Conservation (phyloP, 2,888 invertebrate species). For the Keiferia lycopersicella region DNA sequence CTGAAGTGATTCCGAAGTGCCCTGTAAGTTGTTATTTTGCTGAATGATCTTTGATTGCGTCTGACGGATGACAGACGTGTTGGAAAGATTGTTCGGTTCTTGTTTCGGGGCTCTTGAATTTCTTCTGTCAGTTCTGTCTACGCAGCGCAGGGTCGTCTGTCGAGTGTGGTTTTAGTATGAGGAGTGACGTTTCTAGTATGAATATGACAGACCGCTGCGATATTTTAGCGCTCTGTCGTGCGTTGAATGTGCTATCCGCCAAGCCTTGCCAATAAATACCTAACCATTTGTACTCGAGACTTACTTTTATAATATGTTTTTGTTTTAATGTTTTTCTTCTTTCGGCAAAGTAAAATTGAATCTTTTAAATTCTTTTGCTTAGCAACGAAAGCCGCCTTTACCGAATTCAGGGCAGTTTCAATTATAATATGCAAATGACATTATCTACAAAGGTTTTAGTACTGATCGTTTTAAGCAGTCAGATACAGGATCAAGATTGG, state of each 20-base stretch:
- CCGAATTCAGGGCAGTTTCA: neutral
- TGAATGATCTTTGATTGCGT: neutral
- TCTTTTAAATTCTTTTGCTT: neutral
- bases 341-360: neutral
- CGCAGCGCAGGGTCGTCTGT: too few species aligned
- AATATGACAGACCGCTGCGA: too few species aligned
- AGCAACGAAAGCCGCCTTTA: neutral
- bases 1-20: slow-evolving; percentile 3
- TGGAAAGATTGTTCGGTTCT: neutral
- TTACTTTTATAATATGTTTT: neutral
- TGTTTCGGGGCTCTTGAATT: too few species aligned
- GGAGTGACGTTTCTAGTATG: too few species aligned
- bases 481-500: neutral
- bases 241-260: too few species aligned
- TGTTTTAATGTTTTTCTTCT: neutral
- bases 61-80: neutral
- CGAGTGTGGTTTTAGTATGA: too few species aligned
- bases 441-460: neutral
- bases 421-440: slow-evolving; percentile 10
- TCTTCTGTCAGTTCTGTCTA: too few species aligned
- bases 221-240: too few species aligned
- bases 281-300: too few species aligned
- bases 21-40: neutral
- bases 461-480: neutral
- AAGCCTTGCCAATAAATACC: too few species aligned